phyloP scores from a whole-genome alignment of 2,888 invertebrate genomes.

The Epistrophe grossulariae region DNA sequence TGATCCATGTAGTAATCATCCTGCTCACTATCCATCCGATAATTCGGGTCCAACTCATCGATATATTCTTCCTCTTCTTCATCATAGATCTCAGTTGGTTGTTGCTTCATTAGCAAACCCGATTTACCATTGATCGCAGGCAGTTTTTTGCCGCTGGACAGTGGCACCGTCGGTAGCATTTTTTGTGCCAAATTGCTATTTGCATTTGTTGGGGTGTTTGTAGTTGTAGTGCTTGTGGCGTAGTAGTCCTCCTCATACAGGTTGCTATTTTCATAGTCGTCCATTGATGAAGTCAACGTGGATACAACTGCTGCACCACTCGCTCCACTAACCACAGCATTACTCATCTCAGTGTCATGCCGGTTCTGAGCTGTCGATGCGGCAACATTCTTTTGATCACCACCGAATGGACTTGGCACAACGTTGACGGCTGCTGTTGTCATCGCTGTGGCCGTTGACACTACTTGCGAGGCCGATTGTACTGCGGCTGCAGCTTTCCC shows the following conservation, averaged over 20 bases:
- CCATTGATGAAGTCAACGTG: constrained; percentile 54
- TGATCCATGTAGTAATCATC: constrained; percentile 81
- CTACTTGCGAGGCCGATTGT: constrained; percentile 81
- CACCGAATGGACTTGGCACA: constrained; percentile 50
- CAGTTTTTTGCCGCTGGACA: constrained; percentile 82
- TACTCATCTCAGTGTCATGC: constrained; percentile 54
- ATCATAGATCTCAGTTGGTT: constrained; percentile 82
- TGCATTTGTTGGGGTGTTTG: constrained; percentile 62
- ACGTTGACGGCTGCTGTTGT: constrained; percentile 74
- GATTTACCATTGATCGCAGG: constrained; percentile 82
- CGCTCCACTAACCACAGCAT: constrained; percentile 59
- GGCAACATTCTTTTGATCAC: constrained; percentile 48
- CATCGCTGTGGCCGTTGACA: constrained; percentile 79
- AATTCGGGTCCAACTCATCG: constrained; percentile 78
- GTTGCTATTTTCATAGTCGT: constrained; percentile 80
- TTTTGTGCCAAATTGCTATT: constrained; percentile 73
- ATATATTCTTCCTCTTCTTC: constrained; percentile 77
- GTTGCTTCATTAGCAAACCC: constrained; percentile 81
- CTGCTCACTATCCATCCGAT: constrained; percentile 82
- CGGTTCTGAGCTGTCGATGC: constrained; percentile 37
- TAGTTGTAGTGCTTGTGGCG: constrained; percentile 62
- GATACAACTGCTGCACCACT: constrained; percentile 66
- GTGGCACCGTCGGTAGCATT: constrained; percentile 80
- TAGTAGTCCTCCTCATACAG: constrained; percentile 69
- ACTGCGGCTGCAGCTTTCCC: constrained; percentile 82